These are phyloP conservation scores for Meloidogyne hapla DNA, from an alignment of 1,140 invertebrate genomes.

Conservation along the genomic window DNA sequence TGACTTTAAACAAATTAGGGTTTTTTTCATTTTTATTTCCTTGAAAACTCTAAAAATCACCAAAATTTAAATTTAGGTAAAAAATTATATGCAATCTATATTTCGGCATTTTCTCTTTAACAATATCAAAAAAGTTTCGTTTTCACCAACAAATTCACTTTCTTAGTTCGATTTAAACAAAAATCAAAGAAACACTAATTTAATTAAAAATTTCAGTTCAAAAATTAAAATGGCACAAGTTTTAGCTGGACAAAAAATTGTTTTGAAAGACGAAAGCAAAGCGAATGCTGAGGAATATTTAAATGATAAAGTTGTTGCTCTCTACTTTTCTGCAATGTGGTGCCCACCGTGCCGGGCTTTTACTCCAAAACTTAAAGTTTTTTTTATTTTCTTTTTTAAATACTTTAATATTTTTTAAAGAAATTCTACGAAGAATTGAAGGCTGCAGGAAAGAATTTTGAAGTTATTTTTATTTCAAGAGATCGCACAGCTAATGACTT, in stretches of 20 bases:
- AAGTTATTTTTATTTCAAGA: constrained; percentile 57
- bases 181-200: neutral
- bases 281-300: constrained; percentile 51
- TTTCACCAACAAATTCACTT: neutral
- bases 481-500: constrained; percentile 52
- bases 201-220: neutral
- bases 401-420: constrained; percentile 36
- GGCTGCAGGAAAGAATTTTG: constrained; percentile 55
- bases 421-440: constrained; percentile 60
- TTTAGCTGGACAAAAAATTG: constrained; percentile 51
- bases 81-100: neutral
- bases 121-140: neutral
- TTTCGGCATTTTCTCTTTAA: neutral
- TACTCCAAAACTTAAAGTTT: constrained; percentile 60
- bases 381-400: constrained; percentile 11
- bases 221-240: constrained; percentile 46
- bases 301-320: constrained; percentile 58
- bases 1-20: neutral
- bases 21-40: neutral
- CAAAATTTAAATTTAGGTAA: neutral
- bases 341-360: constrained; percentile 60
- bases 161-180: neutral
- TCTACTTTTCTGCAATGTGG: constrained; percentile 63
- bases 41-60: neutral
- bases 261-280: constrained; percentile 45